Conservation (phyloP, 2,888 invertebrate species). For the Andrena haemorrhoa region DNA sequence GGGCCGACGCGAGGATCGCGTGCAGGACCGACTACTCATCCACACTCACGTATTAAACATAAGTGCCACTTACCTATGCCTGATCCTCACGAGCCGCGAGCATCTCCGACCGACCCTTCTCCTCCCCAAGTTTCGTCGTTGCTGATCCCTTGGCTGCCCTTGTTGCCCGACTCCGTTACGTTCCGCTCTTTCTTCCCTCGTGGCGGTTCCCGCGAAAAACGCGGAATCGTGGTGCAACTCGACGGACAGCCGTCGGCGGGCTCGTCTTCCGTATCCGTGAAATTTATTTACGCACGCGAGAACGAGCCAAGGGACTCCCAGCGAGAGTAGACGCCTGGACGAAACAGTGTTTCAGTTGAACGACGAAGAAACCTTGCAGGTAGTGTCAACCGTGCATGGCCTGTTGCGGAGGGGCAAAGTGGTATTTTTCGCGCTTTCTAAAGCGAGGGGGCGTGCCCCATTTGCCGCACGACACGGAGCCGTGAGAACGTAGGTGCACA, state of each 20-base stretch:
- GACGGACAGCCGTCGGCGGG: constrained; percentile 42
- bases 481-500: too few species aligned
- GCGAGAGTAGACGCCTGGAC: background rate
- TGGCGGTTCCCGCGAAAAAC: constrained; percentile 54
- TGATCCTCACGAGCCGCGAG: constrained; percentile 71
- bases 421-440: too few species aligned
- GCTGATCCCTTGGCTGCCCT: constrained; percentile 58
- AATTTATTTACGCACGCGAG: constrained; percentile 49
- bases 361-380: background rate
- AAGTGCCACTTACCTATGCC: constrained; percentile 79
- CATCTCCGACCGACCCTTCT: constrained; percentile 52
- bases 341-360: background rate
- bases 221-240: constrained; percentile 21
- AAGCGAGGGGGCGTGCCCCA: too few species aligned
- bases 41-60: constrained; percentile 79
- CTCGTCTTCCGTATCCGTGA: constrained; percentile 42
- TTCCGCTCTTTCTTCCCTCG: constrained; percentile 47
- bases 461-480: too few species aligned
- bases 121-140: constrained; percentile 47
- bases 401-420: too few species aligned
- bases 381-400: too few species aligned
- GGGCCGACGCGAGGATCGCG: constrained; percentile 75
- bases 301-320: background rate
- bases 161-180: constrained; percentile 46
- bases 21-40: constrained; percentile 79